Conservation (phyloP, 2,888 invertebrate genomes). For the Pollenia labialis region DNA sequence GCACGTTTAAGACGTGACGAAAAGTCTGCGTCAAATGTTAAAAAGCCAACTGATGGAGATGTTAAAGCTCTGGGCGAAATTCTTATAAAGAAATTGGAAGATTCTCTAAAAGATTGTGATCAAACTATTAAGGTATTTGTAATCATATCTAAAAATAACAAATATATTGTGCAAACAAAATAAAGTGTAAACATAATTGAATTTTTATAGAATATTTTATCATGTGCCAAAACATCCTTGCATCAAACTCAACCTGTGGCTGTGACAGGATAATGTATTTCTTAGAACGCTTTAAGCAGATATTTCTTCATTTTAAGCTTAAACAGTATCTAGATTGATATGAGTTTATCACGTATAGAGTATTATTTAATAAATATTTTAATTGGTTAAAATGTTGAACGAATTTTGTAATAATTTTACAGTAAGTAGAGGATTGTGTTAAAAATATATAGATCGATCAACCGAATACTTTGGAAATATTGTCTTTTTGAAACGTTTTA, state of each 20-base stretch:
- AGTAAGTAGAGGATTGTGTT: no score
- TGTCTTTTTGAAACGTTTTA: no score
- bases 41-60: constrained; percentile 33
- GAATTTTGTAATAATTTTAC: no score
- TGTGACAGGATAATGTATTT: constrained; percentile 32
- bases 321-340: no score
- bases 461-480: no score
- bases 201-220: constrained; percentile 57
- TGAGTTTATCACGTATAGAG: no score
- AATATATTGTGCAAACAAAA: neutral
- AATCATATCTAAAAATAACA: neutral
- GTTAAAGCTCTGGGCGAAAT: constrained; percentile 55
- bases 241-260: constrained; percentile 50
- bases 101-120: constrained; percentile 62
- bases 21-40: constrained; percentile 21
- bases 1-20: constrained; percentile 61
- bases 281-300: neutral
- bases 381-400: no score
- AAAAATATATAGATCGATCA: no score
- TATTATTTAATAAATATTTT: no score
- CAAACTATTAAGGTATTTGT: constrained; percentile 59
- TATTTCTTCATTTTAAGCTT: no score
- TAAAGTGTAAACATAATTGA: neutral
- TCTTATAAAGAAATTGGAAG: constrained; percentile 60
- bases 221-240: constrained; percentile 57